Evolutionary conservation across 2,113 vertebrate genomes (phyloP), one percentile per base, ranked within the genome.

Genomic region (Spea bombifrons): DNA sequence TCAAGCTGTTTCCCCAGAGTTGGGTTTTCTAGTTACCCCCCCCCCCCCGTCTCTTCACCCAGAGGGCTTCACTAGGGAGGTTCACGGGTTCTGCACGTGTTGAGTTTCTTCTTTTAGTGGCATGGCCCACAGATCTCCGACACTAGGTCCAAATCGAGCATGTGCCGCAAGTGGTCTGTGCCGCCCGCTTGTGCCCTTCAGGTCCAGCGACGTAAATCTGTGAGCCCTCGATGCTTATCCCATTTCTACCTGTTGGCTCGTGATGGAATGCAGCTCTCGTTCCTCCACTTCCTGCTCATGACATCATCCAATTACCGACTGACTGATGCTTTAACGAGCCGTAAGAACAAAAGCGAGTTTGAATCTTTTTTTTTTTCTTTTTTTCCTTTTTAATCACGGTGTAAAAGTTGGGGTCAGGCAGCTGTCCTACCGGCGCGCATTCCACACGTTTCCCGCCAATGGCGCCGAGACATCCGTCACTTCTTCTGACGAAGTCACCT

Each of bases 201-300:
- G 30, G 30, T 30, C 78, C 71, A 67, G 61, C 71, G 66, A 63
- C 63, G 30, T 46, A 43, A 52, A 63, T 73, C 68, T 55, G 45
- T 48, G 6, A 44, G 55, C 16, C 63, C 55, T 6, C 8, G 8
- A 17, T 72, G 17, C 53, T 45, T 65, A 61, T 80, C 78, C 74
- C 71, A 71, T 74, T 80, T 71, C 78, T 68, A 80, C 78, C 67
- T 80, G 78, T 80, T 80, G 46, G 43, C 50, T 2, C 68, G 63
- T 30, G 30, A 30, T 73, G 78, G 64, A 80, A 80, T 80, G 71
- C 48, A 68, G 30, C n/a, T 59, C 16, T 80, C 64, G 5, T 43
- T 77, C 43, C 49, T 61, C 63, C 70, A 64, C 71, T 80, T 80
- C 78, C 63, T 73, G 64, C 64, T 16, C 45, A 16, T 74, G 71